phyloP scores from a whole-genome alignment of 1,140 invertebrate genomes.

The Listronotus oregonensis region DNA sequence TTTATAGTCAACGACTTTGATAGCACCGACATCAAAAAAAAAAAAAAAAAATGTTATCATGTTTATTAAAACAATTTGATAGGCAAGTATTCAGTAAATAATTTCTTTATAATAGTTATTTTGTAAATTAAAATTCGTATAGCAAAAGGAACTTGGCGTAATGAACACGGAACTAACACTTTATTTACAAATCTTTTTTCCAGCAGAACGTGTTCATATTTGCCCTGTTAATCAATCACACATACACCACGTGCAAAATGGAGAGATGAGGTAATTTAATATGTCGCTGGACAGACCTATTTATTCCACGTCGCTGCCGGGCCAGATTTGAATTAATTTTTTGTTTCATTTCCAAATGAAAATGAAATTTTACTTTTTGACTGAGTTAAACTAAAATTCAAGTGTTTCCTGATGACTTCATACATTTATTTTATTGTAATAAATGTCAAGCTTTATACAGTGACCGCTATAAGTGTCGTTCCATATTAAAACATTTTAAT shows the following conservation, averaged over 20 bases:
- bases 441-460: too few relatives aligned
- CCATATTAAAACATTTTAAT: too few relatives aligned
- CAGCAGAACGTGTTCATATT: conserved; percentile 8
- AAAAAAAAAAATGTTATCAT: too few relatives aligned
- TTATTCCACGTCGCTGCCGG: conserved; percentile 15
- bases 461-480: too few relatives aligned
- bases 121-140: background rate
- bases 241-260: conserved; percentile 16
- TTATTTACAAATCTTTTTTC: conserved; percentile 15
- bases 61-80: too few relatives aligned
- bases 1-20: too few relatives aligned
- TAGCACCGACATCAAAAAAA: too few relatives aligned
- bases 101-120: too few relatives aligned
- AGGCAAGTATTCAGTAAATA: too few relatives aligned
- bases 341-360: conserved; percentile 8
- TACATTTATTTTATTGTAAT: too few relatives aligned
- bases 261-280: conserved; percentile 19
- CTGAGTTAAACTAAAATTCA: too few relatives aligned
- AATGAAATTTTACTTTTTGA: conserved; percentile 4
- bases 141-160: background rate
- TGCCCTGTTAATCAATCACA: conserved; percentile 10
- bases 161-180: background rate
- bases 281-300: conserved; percentile 18
- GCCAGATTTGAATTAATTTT: conserved; percentile 20
- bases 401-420: too few relatives aligned